phyloP scores from a whole-genome alignment of 2,888 invertebrate species.

The Pandemis heparana region DNA sequence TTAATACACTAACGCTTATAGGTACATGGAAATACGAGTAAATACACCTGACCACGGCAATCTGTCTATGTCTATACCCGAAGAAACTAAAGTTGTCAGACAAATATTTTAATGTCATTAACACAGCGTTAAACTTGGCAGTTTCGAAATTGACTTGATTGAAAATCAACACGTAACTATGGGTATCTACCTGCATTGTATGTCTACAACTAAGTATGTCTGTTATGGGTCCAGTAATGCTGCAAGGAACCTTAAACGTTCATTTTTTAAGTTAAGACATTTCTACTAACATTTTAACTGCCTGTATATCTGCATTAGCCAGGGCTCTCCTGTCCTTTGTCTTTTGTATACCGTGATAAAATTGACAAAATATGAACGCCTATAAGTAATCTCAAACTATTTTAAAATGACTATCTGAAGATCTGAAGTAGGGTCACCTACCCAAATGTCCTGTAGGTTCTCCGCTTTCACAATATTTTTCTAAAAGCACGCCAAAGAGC shows the following conservation, averaged over 20 bases:
- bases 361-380: no score
- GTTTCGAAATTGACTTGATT: constrained; percentile 70
- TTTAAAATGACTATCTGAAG: no score
- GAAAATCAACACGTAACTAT: constrained; percentile 72
- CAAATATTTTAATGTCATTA: constrained; percentile 73
- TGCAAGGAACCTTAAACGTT: not conserved
- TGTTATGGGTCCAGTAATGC: constrained; percentile 51
- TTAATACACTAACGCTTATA: constrained; percentile 31
- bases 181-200: constrained; percentile 33
- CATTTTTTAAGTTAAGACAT: not conserved
- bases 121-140: constrained; percentile 80
- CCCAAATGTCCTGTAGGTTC: no score
- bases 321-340: not conserved
- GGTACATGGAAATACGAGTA: constrained; percentile 11
- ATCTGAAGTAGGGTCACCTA: no score
- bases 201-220: constrained; percentile 38
- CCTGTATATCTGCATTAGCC: not conserved
- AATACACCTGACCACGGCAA: constrained; percentile 32
- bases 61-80: constrained; percentile 1
- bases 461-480: no score
- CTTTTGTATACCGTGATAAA: not conserved
- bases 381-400: no score
- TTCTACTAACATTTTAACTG: not conserved
- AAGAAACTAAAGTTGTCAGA: constrained; percentile 54
- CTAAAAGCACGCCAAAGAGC: no score